Evolutionary conservation across 2,113 vertebrate genomes (phyloP), one percentile per base, ranked within the genome.

Genomic region (Corydoras sp.): DNA sequence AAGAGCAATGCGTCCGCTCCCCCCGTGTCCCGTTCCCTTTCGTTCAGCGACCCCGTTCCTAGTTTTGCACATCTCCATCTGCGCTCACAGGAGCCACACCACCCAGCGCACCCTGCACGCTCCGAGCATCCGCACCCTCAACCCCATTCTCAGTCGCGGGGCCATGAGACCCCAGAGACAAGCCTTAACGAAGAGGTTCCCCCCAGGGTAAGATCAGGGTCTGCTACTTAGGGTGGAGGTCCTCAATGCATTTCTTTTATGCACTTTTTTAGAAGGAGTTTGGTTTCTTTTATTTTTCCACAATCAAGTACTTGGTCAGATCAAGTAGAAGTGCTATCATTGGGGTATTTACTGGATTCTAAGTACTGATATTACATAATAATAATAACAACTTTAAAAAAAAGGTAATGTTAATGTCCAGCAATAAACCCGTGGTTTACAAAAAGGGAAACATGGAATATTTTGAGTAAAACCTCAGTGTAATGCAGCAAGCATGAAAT

Each of bases 41-140:
- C 95, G 89, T 94, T 94, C 93, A 96, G 89, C 88, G 93, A 98
- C 89, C 93, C 91, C 84, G 88, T 90, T 89, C 89, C 92, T 87
- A 91, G 91, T 93, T 88, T 91, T 87, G 89, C 92, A 69, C 87
- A 78, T 72, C 79, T 76, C 76, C 80, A 76, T 89, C 89, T 92
- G 90, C 92, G 92, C 92, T 92, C 90, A 92, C 95, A 96, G 88
- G 72, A 74, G 65, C 18, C 72, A 10, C 65, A 68, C 65, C 72
- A 68, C 65, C 58, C 71, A 4, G 64, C 56, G 12, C 71, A 66
- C 49, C 71, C 63, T 14, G 9, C 72, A 56, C 72, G 72, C 15
- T 11, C 72, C 5, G 72, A 74, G 72, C 71, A 72, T 58, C 71
- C 71, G 9, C 72, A 62, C 30, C 92, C 87, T 85, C 91, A 91